Base-by-base conservation (phyloP, 37 sponge, comb jelly and placozoan genomes). In the Dysidea cf. avara region DNA sequence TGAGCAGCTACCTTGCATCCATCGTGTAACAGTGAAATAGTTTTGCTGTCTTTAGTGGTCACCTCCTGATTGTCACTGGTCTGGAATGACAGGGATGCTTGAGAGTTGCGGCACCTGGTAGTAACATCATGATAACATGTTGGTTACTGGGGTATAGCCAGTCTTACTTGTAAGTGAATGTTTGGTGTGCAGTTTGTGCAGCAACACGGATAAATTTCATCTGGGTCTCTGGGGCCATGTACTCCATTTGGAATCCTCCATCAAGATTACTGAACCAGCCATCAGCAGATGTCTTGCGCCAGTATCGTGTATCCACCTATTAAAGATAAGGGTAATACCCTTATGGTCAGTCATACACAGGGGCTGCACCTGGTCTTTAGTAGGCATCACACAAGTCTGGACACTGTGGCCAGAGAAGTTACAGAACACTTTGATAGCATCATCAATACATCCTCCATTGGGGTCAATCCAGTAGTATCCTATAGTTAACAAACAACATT, bases 401-500 rank as follows among this genome's bases (percentile, higher is more conserved):
- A 73, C 74, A 39, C 50, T 64, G 17, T 32, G 51, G 0, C 65
- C 71, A 28, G 66, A 53, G 76, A 83, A 83, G 53, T 89, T 79
- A 50, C 90, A 89, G 73, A 60, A 79, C 29, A 89, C 90, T 24
- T 64, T 30, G 1, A 89, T 65, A 68, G 90, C 81, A 39, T 89
- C 90, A 68, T 47, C 62, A 17, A 5, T 80, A 70, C 90, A 89
- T 24, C 90, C 90, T 32, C 77, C 90, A 75, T 89, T 89, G 49
- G 90, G 90, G 67, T 89, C 90, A 68, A 89, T 68, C 90, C 90
- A 89, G 72, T 83, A 89, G 70, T 56, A 22, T 35, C 72, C 87
- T 78, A 61, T 11, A 3, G 22, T 43, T 7, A n/a, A 17, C 43
- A 21, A 48, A 14, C 12, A 3, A 13, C 9, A 11, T 9, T 57